phyloP scores from a whole-genome alignment of 2,797 vertebrate genomes.

The Coilia nasus region DNA sequence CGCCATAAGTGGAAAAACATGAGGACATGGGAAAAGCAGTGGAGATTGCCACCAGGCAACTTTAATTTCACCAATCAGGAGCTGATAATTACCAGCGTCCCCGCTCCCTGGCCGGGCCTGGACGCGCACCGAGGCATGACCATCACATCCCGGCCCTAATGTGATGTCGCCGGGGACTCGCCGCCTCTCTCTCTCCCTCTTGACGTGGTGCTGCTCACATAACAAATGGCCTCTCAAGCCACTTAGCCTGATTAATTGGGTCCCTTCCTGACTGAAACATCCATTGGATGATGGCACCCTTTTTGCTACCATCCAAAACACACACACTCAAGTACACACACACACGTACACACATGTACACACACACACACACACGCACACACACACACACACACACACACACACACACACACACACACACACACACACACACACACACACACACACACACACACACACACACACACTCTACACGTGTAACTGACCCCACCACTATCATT shows the following conservation, averaged over 20 bases:
- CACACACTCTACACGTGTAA: neutral
- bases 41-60: slow-evolving; percentile 12
- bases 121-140: slow-evolving; percentile 26
- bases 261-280: slow-evolving; percentile 24
- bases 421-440: neutral
- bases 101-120: slow-evolving; percentile 30
- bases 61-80: slow-evolving; percentile 29
- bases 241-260: slow-evolving; percentile 28
- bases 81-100: slow-evolving; percentile 26
- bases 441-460: neutral
- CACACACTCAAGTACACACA: neutral
- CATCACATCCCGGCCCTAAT: neutral
- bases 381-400: neutral
- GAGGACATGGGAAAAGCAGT: neutral
- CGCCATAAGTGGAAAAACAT: slow-evolving; percentile 2
- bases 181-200: neutral
- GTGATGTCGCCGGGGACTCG: neutral
- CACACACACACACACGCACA: neutral
- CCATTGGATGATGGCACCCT: slow-evolving; percentile 26
- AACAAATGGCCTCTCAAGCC: slow-evolving; percentile 41
- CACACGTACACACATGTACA: neutral
- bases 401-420: neutral
- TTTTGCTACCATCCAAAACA: neutral
- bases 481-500: neutral
- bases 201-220: slow-evolving; percentile 28